Base-by-base conservation (phyloP, 92 coral and sea anemone genomes). In the Metridium senile region DNA sequence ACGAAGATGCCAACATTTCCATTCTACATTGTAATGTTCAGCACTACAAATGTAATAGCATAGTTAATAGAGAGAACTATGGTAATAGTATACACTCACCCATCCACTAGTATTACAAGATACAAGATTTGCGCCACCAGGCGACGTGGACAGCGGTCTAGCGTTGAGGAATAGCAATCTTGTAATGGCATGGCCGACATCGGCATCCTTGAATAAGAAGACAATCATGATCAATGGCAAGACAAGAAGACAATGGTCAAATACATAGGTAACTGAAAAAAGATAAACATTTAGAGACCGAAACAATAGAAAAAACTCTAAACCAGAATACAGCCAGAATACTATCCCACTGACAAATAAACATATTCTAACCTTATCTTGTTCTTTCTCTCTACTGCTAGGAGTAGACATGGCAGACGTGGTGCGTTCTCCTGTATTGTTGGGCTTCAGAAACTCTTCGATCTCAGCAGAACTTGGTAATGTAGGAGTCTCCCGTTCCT, bases 101-200 rank as follows among this genome's bases (percentile, higher is more conserved):
- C 93, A 91, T 62, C 98, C 98, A 68, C 87, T 87, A 6, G 92
- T 91, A 39, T 87, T 90, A 68, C 98, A 91, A 27, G 93, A 94
- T 10, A 94, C 85, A 10, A 94, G 89, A 76, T 91, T 94, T 2
- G 97, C 95, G 71, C 90, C 93, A 9, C 61, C 73, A 47, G 89
- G 34, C 49, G 87, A 75, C 10, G 89, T 90, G 17, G 98, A 83
- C 82, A 66, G 82, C 33, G 98, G 94, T 56, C 98, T 86, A 31
- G 94, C 89, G 68, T 82, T 84, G n/a, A 94, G 91, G 46, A 94
- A 94, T 26, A 94, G 67, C 67, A 94, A 71, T 46, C 89, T 94
- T 13, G 92, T 94, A 1, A 94, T 92, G 17, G 93, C 90, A 46
- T 81, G 80, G 4, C 89, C 97, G 33, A 81, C 77, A 70, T 94